Conservation (phyloP, 2,113 vertebrate genomes). For the Aplodontia rufa region DNA sequence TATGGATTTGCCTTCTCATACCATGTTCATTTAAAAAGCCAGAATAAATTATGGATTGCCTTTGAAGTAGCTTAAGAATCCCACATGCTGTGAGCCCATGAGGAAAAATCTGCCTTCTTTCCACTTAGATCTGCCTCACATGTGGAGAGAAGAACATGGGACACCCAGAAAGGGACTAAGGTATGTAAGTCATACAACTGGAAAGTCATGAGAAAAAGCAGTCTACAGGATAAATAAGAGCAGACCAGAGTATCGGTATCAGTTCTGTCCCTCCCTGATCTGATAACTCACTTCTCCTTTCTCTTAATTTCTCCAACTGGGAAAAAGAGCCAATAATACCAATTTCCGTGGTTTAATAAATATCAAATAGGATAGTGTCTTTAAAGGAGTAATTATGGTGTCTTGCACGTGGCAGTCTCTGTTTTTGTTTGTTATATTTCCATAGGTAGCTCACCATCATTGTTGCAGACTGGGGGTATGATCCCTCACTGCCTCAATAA, state of each 20-base stretch:
- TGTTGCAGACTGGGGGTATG: not conserved
- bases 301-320: not conserved
- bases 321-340: not conserved
- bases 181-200: not conserved
- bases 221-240: not conserved
- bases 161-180: not conserved
- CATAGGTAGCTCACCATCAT: not conserved
- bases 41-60: not conserved
- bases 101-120: not conserved
- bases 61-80: not conserved
- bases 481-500: not conserved
- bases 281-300: not conserved
- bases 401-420: not conserved
- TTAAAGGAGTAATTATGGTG: not conserved
- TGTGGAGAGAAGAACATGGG: not conserved
- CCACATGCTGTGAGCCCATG: not conserved
- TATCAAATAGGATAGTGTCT: not conserved
- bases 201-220: not conserved
- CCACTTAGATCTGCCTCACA: not conserved
- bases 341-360: not conserved
- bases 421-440: not conserved
- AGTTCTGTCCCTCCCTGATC: not conserved
- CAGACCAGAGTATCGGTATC: not conserved
- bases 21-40: not conserved
- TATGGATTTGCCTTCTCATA: not conserved